These are phyloP conservation scores for Myotis findleyi DNA, from an alignment of 2,797 vertebrate species.

Conservation along the genomic window DNA sequence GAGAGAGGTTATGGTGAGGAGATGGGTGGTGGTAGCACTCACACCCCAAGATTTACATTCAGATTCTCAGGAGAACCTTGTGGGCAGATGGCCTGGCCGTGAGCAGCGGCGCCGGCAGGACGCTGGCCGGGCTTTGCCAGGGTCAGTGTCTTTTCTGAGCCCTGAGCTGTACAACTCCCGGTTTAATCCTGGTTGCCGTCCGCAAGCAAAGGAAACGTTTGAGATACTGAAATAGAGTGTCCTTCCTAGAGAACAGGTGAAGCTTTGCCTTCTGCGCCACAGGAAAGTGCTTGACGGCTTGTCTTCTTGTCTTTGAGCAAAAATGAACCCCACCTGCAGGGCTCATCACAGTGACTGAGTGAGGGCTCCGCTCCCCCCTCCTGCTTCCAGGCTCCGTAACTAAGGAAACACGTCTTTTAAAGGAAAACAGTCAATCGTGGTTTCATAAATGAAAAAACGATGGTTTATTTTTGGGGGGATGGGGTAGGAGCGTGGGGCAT, in stretches of 20 bases:
- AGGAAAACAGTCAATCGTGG: neutral
- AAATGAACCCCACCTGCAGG: neutral
- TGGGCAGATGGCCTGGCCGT: accelerated
- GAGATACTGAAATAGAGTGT: neutral
- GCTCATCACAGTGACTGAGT: neutral
- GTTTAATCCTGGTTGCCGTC: neutral
- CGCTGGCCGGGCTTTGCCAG: accelerated
- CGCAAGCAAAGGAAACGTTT: neutral
- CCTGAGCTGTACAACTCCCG: neutral
- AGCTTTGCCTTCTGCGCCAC: neutral
- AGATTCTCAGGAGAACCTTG: no score
- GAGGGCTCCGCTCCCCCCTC: neutral
- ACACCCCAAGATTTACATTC: neutral
- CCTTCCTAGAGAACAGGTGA: neutral
- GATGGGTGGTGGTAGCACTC: no score
- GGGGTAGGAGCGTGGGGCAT: neutral
- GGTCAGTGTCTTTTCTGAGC: neutral
- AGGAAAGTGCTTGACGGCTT: neutral
- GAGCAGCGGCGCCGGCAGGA: accelerated
- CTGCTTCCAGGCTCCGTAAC: neutral
- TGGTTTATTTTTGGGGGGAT: neutral
- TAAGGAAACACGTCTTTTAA: neutral
- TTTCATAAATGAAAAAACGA: constrained; percentile 27
- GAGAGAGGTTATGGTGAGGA: neutral
- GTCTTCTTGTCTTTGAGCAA: constrained; percentile 2